Percentiles rank a stretch among this genome's conserved stretches.
phyloP scores from a whole-genome alignment of 2,888 invertebrate species.

The Automeris io region DNA sequence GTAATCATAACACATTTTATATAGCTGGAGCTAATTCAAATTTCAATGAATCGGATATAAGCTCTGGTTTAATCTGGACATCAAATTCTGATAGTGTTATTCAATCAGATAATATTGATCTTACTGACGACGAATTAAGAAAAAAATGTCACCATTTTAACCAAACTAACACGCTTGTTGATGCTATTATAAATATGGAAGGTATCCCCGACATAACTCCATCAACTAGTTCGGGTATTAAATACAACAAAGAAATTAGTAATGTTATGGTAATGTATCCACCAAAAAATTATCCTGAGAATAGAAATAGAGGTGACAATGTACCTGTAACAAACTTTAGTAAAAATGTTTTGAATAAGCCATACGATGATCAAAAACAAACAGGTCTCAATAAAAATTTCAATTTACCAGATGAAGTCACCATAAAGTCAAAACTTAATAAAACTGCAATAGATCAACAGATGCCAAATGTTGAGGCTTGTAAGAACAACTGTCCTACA shows the following conservation, averaged over 20 bases:
- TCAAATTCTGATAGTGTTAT: constrained; percentile 17
- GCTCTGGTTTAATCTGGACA: constrained; percentile 24
- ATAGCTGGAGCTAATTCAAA: constrained; percentile 33
- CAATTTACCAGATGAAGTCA: constrained; percentile 31
- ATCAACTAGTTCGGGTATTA: constrained; percentile 22
- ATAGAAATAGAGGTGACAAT: constrained; percentile 20
- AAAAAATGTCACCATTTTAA: not conserved
- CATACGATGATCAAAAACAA: constrained; percentile 19
- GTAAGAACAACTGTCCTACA: constrained; percentile 20
- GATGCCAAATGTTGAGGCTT: constrained; percentile 29
- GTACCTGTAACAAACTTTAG: constrained; percentile 10
- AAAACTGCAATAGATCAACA: constrained; percentile 24
- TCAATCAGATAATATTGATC: not conserved
- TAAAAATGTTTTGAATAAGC: constrained; percentile 30
- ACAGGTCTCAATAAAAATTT: constrained; percentile 24
- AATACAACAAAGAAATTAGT: constrained; percentile 11
- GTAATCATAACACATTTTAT: constrained; percentile 26
- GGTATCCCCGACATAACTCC: constrained; percentile 28
- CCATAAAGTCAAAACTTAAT: constrained; percentile 33
- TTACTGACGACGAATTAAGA: not conserved
- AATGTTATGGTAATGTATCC: constrained; percentile 21
- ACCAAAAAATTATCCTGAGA: constrained; percentile 12
- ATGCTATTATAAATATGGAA: constrained; percentile 25
- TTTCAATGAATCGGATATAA: constrained; percentile 22
- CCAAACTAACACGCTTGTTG: not conserved